A percentile compares a stretch with the other conserved stretches of the same genome.
These are phyloP conservation scores for Casuarius casuarius DNA, from an alignment of 2,113 vertebrate genomes.

Conservation along the genomic window DNA sequence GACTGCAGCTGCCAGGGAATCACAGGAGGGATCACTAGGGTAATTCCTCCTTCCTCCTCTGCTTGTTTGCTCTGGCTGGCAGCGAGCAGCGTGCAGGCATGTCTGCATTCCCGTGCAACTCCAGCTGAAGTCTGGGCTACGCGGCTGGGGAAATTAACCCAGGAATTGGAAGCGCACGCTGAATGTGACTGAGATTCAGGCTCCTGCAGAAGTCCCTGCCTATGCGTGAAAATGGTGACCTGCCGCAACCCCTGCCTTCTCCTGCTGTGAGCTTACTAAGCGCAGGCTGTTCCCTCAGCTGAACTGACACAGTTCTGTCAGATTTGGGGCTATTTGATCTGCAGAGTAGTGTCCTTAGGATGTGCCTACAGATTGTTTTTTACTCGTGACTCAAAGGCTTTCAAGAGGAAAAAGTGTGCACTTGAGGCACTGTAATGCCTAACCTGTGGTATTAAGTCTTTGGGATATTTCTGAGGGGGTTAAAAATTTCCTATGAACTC, in stretches of 20 bases:
- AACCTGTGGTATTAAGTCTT: neutral
- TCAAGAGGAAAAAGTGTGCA: neutral
- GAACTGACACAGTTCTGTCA: conserved; percentile 57
- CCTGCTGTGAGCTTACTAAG: conserved; percentile 17
- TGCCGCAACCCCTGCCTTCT: neutral
- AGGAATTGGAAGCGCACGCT: rapidly evolving
- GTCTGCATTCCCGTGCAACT: neutral
- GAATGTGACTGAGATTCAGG: neutral
- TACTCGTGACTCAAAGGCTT: neutral
- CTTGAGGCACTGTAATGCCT: neutral
- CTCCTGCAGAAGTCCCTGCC: neutral
- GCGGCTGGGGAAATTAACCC: neutral
- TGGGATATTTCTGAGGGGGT: neutral
- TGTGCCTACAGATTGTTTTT: conserved; percentile 22
- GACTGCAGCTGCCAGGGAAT: conserved; percentile 56
- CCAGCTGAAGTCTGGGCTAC: neutral
- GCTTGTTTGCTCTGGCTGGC: neutral
- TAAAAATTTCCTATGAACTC: neutral
- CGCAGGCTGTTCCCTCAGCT: conserved; percentile 32
- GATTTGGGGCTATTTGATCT: neutral
- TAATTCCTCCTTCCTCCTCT: conserved; percentile 48
- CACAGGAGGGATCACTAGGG: conserved; percentile 46
- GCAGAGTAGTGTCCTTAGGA: conserved; percentile 12
- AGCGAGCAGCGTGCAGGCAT: neutral
- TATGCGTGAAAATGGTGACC: neutral